phyloP scores from a whole-genome alignment of 2,888 invertebrate species.

The Dione juno region DNA sequence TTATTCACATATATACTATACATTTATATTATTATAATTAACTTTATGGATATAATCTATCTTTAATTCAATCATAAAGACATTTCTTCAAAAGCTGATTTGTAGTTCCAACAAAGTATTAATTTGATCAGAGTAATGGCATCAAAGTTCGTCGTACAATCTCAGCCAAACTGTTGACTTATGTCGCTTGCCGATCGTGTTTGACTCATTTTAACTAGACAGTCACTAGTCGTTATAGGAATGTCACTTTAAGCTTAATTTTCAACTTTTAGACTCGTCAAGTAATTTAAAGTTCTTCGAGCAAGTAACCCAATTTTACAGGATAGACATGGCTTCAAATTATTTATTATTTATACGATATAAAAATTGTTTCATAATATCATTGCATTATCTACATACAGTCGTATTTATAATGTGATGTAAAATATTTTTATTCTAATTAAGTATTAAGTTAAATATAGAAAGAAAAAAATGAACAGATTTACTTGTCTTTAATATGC shows the following conservation, averaged over 20 bases:
- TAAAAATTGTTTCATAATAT: no score
- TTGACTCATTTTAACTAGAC: slow-evolving; percentile 51
- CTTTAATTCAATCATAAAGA: neutral
- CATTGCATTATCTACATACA: no score
- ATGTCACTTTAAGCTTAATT: slow-evolving; percentile 40
- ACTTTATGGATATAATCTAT: neutral
- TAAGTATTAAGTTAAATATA: neutral
- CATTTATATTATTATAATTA: no score
- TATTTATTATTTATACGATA: neutral
- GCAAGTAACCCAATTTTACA: neutral
- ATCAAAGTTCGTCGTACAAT: slow-evolving; percentile 58
- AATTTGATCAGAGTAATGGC: slow-evolving; percentile 66
- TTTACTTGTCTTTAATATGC: neutral
- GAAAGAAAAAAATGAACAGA: neutral
- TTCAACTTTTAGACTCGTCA: slow-evolving; percentile 11
- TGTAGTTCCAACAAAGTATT: slow-evolving; percentile 50
- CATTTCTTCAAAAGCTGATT: slow-evolving; percentile 12
- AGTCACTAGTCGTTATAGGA: slow-evolving; percentile 52
- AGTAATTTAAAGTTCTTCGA: slow-evolving; percentile 25
- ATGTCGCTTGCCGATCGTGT: slow-evolving; percentile 44
- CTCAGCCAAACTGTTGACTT: slow-evolving; percentile 56
- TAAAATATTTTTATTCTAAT: no score
- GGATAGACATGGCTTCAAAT: neutral
- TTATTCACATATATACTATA: no score
- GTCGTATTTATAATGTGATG: no score